Evolutionary conservation across 2,888 invertebrate genomes (phyloP).

Genomic region (Heterodera filipjevi): DNA sequence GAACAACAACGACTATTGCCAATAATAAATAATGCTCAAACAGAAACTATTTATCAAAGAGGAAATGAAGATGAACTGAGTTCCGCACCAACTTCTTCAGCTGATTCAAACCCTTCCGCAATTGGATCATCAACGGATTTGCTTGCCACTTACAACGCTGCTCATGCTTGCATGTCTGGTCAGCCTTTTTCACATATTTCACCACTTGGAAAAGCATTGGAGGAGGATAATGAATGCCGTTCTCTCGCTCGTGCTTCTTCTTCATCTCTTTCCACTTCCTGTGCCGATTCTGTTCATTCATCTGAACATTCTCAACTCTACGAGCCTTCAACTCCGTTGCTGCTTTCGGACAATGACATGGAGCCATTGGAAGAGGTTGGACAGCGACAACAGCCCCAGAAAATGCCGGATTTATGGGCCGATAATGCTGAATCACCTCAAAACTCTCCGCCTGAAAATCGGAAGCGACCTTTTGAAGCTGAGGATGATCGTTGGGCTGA

Average conservation of each 20-base stretch:
- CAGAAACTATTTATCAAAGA: too few relatives aligned
- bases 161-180: too few relatives aligned
- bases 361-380: neutral
- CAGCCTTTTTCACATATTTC: too few relatives aligned
- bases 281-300: conserved; percentile 36
- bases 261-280: conserved; percentile 39
- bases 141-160: neutral
- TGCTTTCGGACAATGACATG: conserved; percentile 5
- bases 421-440: neutral
- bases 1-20: too few relatives aligned
- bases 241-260: neutral
- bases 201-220: too few relatives aligned
- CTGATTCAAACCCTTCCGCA: neutral
- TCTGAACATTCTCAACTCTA: conserved; percentile 20
- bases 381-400: neutral
- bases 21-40: too few relatives aligned
- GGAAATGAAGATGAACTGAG: neutral
- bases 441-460: neutral
- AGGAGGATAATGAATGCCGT: too few relatives aligned
- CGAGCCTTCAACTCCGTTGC: neutral
- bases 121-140: neutral
- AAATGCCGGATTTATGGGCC: neutral
- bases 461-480: neutral
- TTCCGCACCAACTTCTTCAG: neutral
- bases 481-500: neutral